Base-by-base conservation (phyloP, 37 sponge, comb jelly and placozoan species). In the Corticium candelabrum region DNA sequence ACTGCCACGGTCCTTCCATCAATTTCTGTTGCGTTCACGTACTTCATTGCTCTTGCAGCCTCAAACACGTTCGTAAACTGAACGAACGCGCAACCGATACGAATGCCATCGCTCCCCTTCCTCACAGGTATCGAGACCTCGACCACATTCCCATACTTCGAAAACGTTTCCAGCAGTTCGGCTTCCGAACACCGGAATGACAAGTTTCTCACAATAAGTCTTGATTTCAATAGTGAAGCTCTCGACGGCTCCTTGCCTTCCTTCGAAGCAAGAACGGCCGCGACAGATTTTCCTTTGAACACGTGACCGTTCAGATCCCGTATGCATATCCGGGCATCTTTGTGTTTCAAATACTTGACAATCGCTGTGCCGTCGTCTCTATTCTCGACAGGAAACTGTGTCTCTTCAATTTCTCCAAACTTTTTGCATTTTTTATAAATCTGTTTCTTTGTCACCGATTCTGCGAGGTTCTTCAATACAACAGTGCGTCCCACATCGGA, bases 1-100 rank as follows among this genome's bases (percentile, higher is more conserved):
- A 93, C 86, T 15, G 88, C 86, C 29, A 93, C 82, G 39, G 39
- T 57, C 2, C 93, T 74, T 7, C 88, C 91, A 78, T 33, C 1
- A 41, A 82, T 77, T 50, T 50, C 21, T 11, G 21, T 21, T 50
- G 15, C 62, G 21, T 50, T 50, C 62, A 21, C 21, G 11, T 11
- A 11, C 21, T 50, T 11, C 15, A 50, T 11, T 27, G 62, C 62
- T 50, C 21, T 50, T 50, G 62, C 62, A 27, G 62, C 62, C 15
- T 50, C 62, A 21, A 50, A 50, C 11, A 27, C 11, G 62, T 11
- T 27, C 15, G 15, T 21, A 50, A 27, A 50, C 21, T 50, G 62
- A 50, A 50, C 21, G 21, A 50, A 50, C 21, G 62, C 62, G 21
- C 62, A 50, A 50, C 62, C 62, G 62, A 50, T 11, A 27, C 62